These are phyloP conservation scores for Nudaria mundana DNA, from an alignment of 2,888 invertebrate genomes.

Conservation along the genomic window DNA sequence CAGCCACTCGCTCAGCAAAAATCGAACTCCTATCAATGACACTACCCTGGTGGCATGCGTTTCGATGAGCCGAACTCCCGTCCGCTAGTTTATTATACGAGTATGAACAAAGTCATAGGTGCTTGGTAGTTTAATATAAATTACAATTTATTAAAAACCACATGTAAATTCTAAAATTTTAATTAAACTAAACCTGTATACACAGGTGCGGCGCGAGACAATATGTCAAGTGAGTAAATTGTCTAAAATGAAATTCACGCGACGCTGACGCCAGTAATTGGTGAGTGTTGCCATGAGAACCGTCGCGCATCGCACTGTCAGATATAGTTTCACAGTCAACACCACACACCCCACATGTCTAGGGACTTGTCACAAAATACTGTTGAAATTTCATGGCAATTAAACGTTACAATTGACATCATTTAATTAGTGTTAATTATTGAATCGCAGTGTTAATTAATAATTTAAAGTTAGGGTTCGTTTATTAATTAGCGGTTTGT, in stretches of 20 bases:
- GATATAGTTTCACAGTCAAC: too few species aligned
- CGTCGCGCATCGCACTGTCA: constrained; percentile 21
- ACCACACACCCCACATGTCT: constrained; percentile 13
- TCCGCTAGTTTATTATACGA: too few species aligned
- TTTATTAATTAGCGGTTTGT: background rate
- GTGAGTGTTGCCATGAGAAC: constrained; percentile 28
- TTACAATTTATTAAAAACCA: too few species aligned
- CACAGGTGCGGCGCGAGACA: background rate
- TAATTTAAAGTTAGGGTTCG: background rate
- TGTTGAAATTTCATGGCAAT: background rate
- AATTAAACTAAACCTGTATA: constrained; percentile 11
- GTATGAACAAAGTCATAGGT: too few species aligned
- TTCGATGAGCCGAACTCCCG: too few species aligned
- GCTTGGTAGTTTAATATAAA: too few species aligned
- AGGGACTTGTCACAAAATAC: background rate
- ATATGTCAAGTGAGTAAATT: background rate
- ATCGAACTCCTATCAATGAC: too few species aligned
- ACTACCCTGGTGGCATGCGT: too few species aligned
- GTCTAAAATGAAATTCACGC: constrained; percentile 34
- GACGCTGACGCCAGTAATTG: constrained; percentile 46
- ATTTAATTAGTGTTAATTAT: constrained; percentile 2
- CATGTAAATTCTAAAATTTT: background rate
- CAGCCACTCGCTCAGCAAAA: too few species aligned
- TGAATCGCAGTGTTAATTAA: background rate
- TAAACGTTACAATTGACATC: background rate